These are phyloP conservation scores for Zelleria hepariella DNA, from an alignment of 2,888 invertebrate species.

Conservation along the genomic window DNA sequence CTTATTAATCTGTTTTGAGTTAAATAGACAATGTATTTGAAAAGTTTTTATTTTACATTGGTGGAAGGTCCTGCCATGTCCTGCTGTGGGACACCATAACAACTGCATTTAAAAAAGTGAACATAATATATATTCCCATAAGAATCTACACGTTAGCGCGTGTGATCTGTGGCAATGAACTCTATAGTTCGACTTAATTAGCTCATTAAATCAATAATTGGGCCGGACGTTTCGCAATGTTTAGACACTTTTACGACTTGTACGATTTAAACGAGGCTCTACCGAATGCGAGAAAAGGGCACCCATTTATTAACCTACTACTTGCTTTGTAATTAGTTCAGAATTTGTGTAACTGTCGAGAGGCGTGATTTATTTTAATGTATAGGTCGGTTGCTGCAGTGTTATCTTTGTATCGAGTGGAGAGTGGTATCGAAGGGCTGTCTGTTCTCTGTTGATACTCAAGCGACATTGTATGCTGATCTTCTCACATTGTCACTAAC, in stretches of 20 bases:
- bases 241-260: background rate
- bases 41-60: too few species aligned
- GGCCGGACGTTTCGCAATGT: constrained; percentile 15
- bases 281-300: background rate
- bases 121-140: too few species aligned
- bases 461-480: too few species aligned
- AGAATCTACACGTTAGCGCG: too few species aligned
- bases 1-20: too few species aligned
- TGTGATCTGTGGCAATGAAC: constrained; percentile 22
- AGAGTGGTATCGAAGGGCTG: background rate
- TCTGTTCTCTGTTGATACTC: too few species aligned
- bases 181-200: constrained; percentile 11
- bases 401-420: background rate
- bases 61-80: too few species aligned
- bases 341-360: background rate
- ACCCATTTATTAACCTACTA: background rate
- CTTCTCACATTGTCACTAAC: too few species aligned
- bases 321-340: background rate
- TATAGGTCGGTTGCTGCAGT: background rate
- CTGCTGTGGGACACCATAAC: too few species aligned
- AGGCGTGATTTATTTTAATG: background rate
- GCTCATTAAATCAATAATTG: constrained; percentile 19
- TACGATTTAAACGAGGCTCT: background rate
- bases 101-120: too few species aligned
- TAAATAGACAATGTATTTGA: too few species aligned